Evolutionary conservation across 2,113 vertebrate genomes (phyloP), one percentile per base, ranked within the genome.

Genomic region (Carollia perspicillata): DNA sequence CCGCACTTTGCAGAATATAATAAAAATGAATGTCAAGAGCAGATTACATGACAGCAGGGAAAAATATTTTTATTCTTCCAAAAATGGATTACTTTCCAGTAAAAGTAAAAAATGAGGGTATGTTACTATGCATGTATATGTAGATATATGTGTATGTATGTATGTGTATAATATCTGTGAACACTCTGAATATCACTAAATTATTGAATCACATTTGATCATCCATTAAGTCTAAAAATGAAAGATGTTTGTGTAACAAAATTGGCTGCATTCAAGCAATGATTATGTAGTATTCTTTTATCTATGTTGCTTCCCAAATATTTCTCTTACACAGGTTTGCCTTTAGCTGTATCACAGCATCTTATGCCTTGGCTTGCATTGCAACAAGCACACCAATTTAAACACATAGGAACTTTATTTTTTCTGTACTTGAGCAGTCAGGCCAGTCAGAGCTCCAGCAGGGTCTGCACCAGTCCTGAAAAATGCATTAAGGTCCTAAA

Each of bases 1-100:
- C 96, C 97, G 87, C 93, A 89, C 80, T 60, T 66, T 98, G 63
- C 89, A 97, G 90, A 97, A 97, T 26, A 28, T 79, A 95, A 97
- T 74, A 90, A 97, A 98, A 98, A 92, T 53, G 96, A 98, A 68
- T 95, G 98, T 97, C 0, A 3, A 94, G 83, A 94, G 68, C 35
- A 98, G 94, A 96, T 91, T 83, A 96, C 55, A 78, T 96, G 94
- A 97, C 79, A 84, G 93, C 80, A 79, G 89, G 93, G 4, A 95
- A 66, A 97, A 5, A 0, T 55, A 12, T 72, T 92, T 95, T 96
- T 20, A 0, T 84, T 94, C 71, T 96, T 44, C 79, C 74, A 60
- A 79, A 96, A 97, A 60, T 94, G 84, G 96, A 97, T 96, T 90
- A 51, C 84, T 98, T 88, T 58, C 95, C 95, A 84, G 53, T 65